Base-by-base conservation (phyloP, 2,113 vertebrate species). In the Callipepla squamata region DNA sequence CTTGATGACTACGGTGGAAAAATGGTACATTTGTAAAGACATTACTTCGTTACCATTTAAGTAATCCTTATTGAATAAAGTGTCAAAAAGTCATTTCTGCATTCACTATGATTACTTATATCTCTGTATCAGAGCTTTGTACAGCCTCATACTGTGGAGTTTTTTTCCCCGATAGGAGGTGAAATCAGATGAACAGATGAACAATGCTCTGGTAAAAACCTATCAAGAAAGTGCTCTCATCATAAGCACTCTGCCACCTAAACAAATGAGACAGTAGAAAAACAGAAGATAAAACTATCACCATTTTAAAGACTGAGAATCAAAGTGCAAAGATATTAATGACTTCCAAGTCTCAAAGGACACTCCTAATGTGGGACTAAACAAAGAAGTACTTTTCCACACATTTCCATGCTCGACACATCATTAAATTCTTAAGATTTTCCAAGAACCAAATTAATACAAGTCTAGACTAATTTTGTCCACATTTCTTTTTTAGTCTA, bases 1-100 rank as follows among this genome's bases (percentile, higher is more conserved):
- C 96, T 99, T 96, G 99, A 99, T 92, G 98, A 98, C 99, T 99
- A 96, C 10, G 93, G 78, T 87, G 89, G 88, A 95, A 95, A 93
- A 83, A 93, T 26, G 65, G 75, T 81, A 91, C 10, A 74, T 92
- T 95, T 96, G 95, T 55, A 94, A 90, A 90, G 73, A 61, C 58
- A 91, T 45, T 78, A 61, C 51, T 90, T 55, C 30, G 32, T 51
- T 87, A 63, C 32, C 30, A 70, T 57, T 92, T 75, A 75, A 89
- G 53, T 77, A 85, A 85, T 67, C 21, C 28, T 81, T 7, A 81
- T 13, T 2, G 12, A 75, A 75, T 30, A 93, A 58, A 86, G 66
- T 34, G 48, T 14, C 47, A 48, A 85, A 59, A 59, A 69, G 48
- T 22, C 26, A 48, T 38, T 80, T 77, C 70, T 91, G 23, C 57